phyloP scores from a whole-genome alignment of 1,140 invertebrate species.

The Achroia grisella region DNA sequence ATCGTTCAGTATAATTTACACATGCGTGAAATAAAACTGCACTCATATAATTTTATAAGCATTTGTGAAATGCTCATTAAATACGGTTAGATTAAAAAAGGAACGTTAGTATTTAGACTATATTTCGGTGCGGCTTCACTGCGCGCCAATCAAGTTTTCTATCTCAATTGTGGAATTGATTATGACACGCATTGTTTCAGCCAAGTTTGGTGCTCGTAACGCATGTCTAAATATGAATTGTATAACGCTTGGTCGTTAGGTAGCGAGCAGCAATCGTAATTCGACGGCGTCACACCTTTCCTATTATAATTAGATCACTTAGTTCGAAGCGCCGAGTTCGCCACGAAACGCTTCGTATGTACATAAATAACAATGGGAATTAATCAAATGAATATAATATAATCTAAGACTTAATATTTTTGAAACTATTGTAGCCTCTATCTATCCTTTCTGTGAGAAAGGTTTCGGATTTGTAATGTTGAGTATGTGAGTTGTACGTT shows the following conservation, averaged over 20 bases:
- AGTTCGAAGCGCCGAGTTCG: constrained; percentile 4
- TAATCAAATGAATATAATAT: constrained; percentile 26
- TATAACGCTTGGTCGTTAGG: constrained; percentile 1
- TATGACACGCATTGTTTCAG: background rate
- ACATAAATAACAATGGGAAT: constrained; percentile 18
- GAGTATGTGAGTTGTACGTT: background rate
- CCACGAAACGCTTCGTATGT: constrained; percentile 22
- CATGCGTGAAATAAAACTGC: background rate
- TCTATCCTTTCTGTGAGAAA: constrained; percentile 29
- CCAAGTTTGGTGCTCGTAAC: constrained; percentile 13
- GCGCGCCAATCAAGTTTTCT: too few species aligned
- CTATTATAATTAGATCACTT: constrained; percentile 12
- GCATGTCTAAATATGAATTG: background rate
- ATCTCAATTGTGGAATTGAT: constrained; percentile 1
- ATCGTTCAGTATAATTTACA: background rate
- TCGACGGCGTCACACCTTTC: constrained; percentile 8
- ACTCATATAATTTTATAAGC: background rate
- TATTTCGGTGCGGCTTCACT: too few species aligned
- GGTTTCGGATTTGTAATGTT: constrained; percentile 9
- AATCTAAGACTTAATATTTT: constrained; percentile 50
- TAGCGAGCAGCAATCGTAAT: constrained; percentile 1
- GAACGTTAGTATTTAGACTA: too few species aligned
- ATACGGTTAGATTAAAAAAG: too few species aligned
- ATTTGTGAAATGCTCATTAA: too few species aligned
- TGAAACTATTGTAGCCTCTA: constrained; percentile 42